phyloP scores from a whole-genome alignment of 2,113 vertebrate species.

The Tamias sibiricus region DNA sequence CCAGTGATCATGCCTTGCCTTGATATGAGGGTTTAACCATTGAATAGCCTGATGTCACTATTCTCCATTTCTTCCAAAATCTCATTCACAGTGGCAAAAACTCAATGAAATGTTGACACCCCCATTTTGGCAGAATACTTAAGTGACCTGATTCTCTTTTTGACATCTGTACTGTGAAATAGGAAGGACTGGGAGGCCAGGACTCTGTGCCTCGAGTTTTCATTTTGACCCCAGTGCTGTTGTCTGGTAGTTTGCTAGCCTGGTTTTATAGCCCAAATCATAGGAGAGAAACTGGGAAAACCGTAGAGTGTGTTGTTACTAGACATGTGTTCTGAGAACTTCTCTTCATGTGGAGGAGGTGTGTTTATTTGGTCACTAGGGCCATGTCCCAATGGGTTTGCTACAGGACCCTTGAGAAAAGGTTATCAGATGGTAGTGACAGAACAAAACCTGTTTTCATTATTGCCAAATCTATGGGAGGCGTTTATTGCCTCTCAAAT shows the following conservation, averaged over 20 bases:
- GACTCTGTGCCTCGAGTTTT: not conserved
- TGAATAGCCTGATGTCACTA: not conserved
- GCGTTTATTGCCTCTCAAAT: not conserved
- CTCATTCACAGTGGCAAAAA: not conserved
- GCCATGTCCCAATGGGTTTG: not conserved
- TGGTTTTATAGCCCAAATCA: not conserved
- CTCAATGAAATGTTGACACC: not conserved
- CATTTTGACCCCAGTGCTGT: not conserved
- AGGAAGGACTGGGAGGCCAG: not conserved
- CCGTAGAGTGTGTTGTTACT: not conserved
- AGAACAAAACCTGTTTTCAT: slow-evolving; percentile 22
- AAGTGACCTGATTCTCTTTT: not conserved
- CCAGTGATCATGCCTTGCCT: not conserved
- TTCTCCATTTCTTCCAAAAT: not conserved
- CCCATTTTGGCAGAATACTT: not conserved
- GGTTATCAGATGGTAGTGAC: not conserved
- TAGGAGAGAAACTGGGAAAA: not conserved
- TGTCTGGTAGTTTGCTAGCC: not conserved
- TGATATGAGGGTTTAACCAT: not conserved
- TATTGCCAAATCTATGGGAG: not conserved
- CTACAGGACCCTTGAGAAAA: not conserved
- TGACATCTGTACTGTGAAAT: not conserved
- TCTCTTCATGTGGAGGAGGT: not conserved
- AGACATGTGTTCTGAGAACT: not conserved
- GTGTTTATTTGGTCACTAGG: slow-evolving; percentile 9